A percentile compares a stretch with the other conserved stretches of the same genome.
Conservation (phyloP, 1,140 invertebrate species). For the Battus philenor region DNA sequence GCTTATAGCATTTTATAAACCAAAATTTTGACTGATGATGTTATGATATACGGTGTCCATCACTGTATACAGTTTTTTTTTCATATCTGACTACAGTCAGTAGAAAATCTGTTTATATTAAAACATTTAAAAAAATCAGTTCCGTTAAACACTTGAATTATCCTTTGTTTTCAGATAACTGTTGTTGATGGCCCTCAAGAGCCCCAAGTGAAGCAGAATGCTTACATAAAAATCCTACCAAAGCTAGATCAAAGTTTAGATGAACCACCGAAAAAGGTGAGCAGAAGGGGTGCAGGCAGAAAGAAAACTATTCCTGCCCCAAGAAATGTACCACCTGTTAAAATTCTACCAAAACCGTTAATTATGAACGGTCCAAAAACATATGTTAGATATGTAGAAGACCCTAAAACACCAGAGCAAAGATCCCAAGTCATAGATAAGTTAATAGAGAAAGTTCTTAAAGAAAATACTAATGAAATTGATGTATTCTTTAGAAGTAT, state of each 20-base stretch:
- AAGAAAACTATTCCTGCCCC: constrained; percentile 52
- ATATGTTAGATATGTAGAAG: constrained; percentile 49
- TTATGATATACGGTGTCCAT: too few relatives aligned
- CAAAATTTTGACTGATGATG: too few relatives aligned
- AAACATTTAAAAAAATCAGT: too few relatives aligned
- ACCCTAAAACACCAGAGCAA: constrained; percentile 49
- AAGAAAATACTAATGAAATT: constrained; percentile 66
- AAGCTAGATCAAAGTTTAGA: constrained; percentile 21
- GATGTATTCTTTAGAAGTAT: constrained; percentile 70
- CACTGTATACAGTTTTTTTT: too few relatives aligned
- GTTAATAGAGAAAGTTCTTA: constrained; percentile 61
- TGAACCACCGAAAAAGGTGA: constrained; percentile 47
- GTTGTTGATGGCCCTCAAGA: constrained; percentile 50
- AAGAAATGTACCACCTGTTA: constrained; percentile 52
- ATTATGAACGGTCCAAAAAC: constrained; percentile 50
- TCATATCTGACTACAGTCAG: too few relatives aligned
- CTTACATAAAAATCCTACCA: constrained; percentile 47
- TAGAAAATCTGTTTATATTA: too few relatives aligned
- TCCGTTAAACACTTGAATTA: too few relatives aligned
- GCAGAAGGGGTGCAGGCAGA: constrained; percentile 44
- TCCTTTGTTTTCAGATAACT: constrained; percentile 66
- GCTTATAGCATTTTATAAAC: too few relatives aligned
- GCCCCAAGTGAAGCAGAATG: constrained; percentile 26
- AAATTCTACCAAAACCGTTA: constrained; percentile 66
- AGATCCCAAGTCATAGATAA: constrained; percentile 58